Conservation (phyloP, 2,888 invertebrate genomes). For the Rhaphigaster nebulosa region DNA sequence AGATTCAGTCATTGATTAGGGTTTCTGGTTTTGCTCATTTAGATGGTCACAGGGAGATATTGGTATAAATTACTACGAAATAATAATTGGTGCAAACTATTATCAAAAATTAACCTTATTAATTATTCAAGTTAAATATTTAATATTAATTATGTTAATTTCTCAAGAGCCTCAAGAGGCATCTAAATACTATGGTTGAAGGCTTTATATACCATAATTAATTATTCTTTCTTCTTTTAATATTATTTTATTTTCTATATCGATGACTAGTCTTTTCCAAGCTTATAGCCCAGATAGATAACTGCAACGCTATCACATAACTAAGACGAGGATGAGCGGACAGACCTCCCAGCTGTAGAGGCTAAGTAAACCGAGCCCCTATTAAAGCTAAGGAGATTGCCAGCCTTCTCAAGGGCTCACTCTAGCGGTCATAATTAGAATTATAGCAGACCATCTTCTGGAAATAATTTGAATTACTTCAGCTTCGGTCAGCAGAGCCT, state of each 20-base stretch:
- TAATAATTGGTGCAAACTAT: too few species aligned
- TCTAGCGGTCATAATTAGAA: constrained; percentile 54
- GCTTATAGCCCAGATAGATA: neutral
- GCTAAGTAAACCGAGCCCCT: constrained; percentile 17
- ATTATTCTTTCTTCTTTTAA: neutral
- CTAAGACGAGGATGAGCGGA: neutral
- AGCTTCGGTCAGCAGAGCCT: constrained; percentile 37
- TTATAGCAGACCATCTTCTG: constrained; percentile 48
- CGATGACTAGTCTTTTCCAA: neutral
- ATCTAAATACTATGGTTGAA: too few species aligned
- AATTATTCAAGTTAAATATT: too few species aligned
- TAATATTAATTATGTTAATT: too few species aligned
- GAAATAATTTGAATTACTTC: constrained; percentile 55
- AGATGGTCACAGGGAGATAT: too few species aligned
- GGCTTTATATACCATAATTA: too few species aligned
- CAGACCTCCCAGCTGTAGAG: constrained; percentile 3
- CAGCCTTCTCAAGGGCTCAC: constrained; percentile 36
- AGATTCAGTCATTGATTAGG: too few species aligned
- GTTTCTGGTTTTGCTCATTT: too few species aligned
- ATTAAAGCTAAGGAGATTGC: constrained; percentile 40
- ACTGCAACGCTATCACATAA: constrained; percentile 17
- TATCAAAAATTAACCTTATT: too few species aligned
- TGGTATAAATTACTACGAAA: too few species aligned
- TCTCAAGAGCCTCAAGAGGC: too few species aligned
- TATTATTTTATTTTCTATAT: neutral